Base-by-base conservation (phyloP, 2,113 vertebrate genomes). In the Acrocephalus kingi region DNA sequence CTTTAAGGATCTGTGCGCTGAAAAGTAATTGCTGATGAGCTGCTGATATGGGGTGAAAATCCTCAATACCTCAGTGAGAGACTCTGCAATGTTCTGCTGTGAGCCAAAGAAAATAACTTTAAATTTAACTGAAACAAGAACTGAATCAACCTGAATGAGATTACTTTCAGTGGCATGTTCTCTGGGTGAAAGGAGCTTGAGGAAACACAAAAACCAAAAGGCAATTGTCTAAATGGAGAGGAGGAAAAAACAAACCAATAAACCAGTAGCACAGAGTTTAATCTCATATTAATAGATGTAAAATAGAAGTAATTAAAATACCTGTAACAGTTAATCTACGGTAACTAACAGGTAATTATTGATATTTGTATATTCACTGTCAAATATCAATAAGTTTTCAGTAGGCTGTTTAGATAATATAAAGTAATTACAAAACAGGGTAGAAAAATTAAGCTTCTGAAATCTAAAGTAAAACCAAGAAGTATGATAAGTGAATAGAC, bases 21-120 rank as follows among this genome's bases (percentile, higher is more conserved):
- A 90, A 91, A 94, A 96, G 95, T 96, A 96, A 96, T 97, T 96
- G 95, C 90, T 96, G 91, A 96, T 96, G 81, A 94, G 94, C 90
- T 95, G 82, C 75, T 93, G 92, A 96, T 96, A 96, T 6, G 22
- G 83, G 88, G 85, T 95, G 87, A 96, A 96, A 97, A 95, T 91
- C 90, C 90, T 94, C 89, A 92, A 51, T 94, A 94, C 83, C 88
- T 90, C 82, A 15, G 63, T 88, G 89, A 96, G 59, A 86, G 82
- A 56, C 90, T 86, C 35, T 86, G 82, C 56, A 41, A 71, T 92
- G 75, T 86, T 94, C 94, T 96, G 61, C 94, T 94, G 79, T 92
- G 94, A 96, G 88, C 90, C 94, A 90, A 86, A 96, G 90, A 94
- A 96, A 96, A 96, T 96, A 96, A 93, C 94, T 95, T 97, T 74